These are phyloP conservation scores for Macrophya alboannulata DNA, from an alignment of 2,888 invertebrate genomes.

Conservation along the genomic window DNA sequence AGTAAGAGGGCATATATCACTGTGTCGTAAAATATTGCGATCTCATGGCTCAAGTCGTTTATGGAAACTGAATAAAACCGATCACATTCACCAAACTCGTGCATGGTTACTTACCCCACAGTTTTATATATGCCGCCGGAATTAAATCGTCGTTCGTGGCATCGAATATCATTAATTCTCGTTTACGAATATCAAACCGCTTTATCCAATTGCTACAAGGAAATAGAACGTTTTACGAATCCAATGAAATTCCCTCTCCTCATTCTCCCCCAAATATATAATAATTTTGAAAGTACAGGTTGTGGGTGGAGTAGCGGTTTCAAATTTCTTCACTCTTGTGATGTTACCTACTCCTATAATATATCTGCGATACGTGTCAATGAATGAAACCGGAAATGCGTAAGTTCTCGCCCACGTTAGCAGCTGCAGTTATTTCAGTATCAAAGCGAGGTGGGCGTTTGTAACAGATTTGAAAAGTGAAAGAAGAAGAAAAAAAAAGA, in stretches of 20 bases:
- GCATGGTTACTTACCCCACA: neutral
- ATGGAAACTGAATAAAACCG: slow-evolving; percentile 35
- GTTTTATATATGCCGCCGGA: neutral
- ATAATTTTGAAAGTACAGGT: neutral
- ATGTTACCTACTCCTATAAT: neutral
- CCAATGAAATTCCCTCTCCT: neutral
- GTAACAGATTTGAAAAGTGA: slow-evolving; percentile 6
- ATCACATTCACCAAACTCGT: neutral
- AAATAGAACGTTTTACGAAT: neutral
- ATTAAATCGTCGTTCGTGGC: slow-evolving; percentile 17
- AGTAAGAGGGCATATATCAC: slow-evolving; percentile 26
- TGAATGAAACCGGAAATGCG: slow-evolving; percentile 30
- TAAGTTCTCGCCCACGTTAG: slow-evolving; percentile 14
- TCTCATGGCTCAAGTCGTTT: slow-evolving; percentile 29
- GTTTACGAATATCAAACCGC: neutral
- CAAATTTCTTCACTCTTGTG: neutral
- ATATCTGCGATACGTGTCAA: neutral
- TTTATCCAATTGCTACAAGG: neutral
- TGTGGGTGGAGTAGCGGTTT: neutral
- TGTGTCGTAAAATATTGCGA: slow-evolving; percentile 15
- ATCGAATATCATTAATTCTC: neutral
- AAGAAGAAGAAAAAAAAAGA: neutral
- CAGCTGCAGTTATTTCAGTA: slow-evolving; percentile 30
- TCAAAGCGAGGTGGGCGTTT: neutral
- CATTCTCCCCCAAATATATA: neutral